These are phyloP conservation scores for Drosophila jambulina DNA, from an alignment of 1,140 invertebrate species.

Conservation along the genomic window DNA sequence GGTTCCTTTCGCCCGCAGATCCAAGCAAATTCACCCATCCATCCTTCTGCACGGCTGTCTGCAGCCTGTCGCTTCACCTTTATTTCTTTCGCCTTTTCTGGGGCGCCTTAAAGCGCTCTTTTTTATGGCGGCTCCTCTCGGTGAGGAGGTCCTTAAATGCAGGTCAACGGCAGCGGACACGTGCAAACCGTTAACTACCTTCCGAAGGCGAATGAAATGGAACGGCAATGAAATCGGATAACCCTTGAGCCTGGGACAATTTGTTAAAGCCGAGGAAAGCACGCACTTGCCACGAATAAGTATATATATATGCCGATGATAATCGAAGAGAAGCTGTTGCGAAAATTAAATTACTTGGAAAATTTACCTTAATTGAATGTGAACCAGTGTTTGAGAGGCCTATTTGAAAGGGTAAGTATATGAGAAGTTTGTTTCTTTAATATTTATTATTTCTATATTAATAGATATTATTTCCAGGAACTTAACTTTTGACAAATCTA, in stretches of 20 bases:
- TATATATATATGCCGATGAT: not conserved
- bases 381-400: too few species aligned
- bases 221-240: conserved; percentile 39
- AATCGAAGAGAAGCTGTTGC: not conserved
- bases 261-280: conserved; percentile 16
- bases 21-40: conserved; percentile 17
- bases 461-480: not conserved
- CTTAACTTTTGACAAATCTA: not conserved
- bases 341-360: conserved; percentile 3
- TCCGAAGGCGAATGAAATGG: conserved; percentile 25
- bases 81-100: conserved; percentile 13
- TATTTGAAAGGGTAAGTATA: too few species aligned
- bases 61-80: conserved; percentile 56
- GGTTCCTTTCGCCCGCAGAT: conserved; percentile 27
- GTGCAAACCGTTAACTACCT: conserved; percentile 52
- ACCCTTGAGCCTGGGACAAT: conserved; percentile 26
- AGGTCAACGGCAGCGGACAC: conserved; percentile 57
- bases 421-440: too few species aligned
- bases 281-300: not conserved
- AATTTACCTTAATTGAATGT: not conserved
- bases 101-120: conserved; percentile 29
- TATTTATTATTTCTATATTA: too few species aligned
- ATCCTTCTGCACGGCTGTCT: conserved; percentile 36
- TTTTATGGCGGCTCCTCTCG: conserved; percentile 30
- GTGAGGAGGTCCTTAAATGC: conserved; percentile 33